Conservation (phyloP, 2,888 invertebrate species). For the Rhingia rostrata region DNA sequence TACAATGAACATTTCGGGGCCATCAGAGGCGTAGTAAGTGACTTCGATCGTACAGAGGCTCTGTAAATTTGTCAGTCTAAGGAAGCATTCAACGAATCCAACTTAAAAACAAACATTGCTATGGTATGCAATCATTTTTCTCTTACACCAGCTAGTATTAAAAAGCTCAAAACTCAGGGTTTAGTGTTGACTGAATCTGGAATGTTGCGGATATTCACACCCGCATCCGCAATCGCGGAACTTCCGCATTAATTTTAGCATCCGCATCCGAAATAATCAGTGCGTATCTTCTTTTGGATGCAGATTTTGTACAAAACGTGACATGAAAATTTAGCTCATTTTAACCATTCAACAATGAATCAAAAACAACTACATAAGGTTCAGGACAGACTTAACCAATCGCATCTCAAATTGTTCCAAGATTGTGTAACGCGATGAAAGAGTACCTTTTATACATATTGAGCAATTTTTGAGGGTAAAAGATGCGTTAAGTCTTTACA, state of each 20-base stretch:
- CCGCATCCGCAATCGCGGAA: too few species aligned
- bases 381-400: conserved; percentile 20
- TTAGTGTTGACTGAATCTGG: not conserved
- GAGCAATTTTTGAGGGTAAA: conserved; percentile 13
- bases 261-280: too few species aligned
- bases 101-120: conserved; percentile 2
- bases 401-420: conserved; percentile 29
- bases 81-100: conserved; percentile 6
- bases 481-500: conserved; percentile 13
- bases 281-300: too few species aligned
- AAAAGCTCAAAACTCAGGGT: conserved; percentile 5
- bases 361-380: conserved; percentile 24
- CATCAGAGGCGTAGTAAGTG: too few species aligned
- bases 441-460: conserved; percentile 9
- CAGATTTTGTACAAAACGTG: too few species aligned
- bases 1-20: conserved; percentile 75
- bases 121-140: conserved; percentile 3
- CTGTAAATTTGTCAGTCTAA: not conserved
- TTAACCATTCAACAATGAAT: conserved; percentile 7
- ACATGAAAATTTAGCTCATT: conserved; percentile 19
- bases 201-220: too few species aligned
- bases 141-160: conserved; percentile 1
- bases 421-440: conserved; percentile 26
- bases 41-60: conserved; percentile 7
- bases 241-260: too few species aligned